These are phyloP conservation scores for Polypedilum pembai DNA, from an alignment of 1,140 invertebrate genomes.

Conservation along the genomic window DNA sequence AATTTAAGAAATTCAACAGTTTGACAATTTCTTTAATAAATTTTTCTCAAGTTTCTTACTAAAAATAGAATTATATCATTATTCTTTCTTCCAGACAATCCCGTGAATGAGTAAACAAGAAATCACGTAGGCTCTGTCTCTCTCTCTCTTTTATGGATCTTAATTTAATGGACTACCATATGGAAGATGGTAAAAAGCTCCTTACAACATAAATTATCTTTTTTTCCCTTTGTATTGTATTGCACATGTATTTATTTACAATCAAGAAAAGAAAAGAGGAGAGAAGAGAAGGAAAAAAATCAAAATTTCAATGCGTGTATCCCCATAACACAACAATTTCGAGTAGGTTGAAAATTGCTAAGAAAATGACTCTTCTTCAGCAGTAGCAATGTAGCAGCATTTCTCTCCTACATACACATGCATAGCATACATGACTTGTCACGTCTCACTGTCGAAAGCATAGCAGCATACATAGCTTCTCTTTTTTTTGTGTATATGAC, in stretches of 20 bases:
- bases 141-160: not conserved
- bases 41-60: too few species aligned
- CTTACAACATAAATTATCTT: not conserved
- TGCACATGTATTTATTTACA: not conserved
- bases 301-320: not conserved
- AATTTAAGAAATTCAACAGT: too few species aligned
- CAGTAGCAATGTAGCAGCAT: too few species aligned
- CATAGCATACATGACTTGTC: not conserved
- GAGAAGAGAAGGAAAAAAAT: not conserved
- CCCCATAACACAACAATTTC: too few species aligned
- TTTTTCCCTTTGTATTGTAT: not conserved
- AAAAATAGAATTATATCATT: too few species aligned
- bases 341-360: too few species aligned
- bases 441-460: not conserved
- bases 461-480: too few species aligned
- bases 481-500: not conserved
- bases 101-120: not conserved
- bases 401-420: too few species aligned
- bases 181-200: slow-evolving; percentile 3
- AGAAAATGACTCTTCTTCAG: too few species aligned
- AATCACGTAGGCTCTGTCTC: not conserved
- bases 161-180: not conserved
- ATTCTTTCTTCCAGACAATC: not conserved
- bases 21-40: too few species aligned
- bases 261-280: too few species aligned